Conservation (phyloP, 2,113 vertebrate genomes). For the Phaethon lepturus region DNA sequence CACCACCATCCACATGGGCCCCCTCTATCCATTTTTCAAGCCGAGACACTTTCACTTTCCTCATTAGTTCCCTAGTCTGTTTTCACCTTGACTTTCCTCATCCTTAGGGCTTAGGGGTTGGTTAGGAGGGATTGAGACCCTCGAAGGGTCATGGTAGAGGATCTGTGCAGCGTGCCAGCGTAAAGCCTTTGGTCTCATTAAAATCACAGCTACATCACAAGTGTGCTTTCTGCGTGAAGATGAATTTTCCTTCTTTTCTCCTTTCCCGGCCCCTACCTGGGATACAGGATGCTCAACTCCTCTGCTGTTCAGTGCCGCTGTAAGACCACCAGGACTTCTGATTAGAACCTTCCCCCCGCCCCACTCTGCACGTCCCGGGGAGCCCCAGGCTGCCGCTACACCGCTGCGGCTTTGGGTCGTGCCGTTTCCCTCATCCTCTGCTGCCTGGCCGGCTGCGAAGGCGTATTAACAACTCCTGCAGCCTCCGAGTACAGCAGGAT, state of each 20-base stretch:
- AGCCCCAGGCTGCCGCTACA: neutral
- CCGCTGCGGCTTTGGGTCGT: neutral
- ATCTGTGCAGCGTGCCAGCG: neutral
- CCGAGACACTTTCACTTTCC: neutral
- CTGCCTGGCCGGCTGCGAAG: neutral
- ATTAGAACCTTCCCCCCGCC: neutral
- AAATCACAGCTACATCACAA: neutral
- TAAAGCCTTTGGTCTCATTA: neutral
- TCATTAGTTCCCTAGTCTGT: neutral
- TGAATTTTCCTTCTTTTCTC: neutral
- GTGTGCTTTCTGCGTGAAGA: neutral
- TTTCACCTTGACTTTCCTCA: neutral
- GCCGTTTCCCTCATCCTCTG: neutral
- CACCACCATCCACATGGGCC: accelerated
- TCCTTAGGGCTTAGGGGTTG: neutral
- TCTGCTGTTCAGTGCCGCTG: neutral
- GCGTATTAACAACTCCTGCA: neutral
- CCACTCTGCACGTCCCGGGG: neutral
- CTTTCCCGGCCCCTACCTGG: neutral
- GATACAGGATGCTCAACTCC: neutral
- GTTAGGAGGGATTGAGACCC: neutral
- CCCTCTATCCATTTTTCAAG: neutral
- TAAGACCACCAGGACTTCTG: neutral
- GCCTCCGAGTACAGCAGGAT: neutral
- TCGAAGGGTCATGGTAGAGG: neutral